These are phyloP conservation scores for Rachycentron canadum DNA, from an alignment of 2,797 vertebrate species.

Conservation along the genomic window DNA sequence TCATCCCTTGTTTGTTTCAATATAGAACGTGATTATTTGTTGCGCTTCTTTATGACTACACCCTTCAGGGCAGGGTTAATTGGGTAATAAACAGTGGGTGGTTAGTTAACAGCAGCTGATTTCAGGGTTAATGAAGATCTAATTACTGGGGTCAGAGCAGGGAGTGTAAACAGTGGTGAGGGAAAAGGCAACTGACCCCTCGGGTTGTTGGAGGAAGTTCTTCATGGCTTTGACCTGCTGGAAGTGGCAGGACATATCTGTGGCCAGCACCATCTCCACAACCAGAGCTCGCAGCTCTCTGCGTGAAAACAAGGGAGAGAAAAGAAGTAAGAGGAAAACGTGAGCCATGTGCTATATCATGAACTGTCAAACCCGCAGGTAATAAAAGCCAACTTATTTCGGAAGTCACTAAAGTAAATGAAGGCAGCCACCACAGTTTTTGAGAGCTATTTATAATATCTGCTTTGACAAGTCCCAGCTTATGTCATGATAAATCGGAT, in stretches of 20 bases:
- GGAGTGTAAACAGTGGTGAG: constrained; percentile 1
- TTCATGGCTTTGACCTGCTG: constrained; percentile 99
- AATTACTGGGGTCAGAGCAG: constrained; percentile 24
- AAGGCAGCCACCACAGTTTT: constrained; percentile 25
- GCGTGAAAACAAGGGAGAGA: constrained; percentile 31
- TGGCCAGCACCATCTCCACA: constrained; percentile 98
- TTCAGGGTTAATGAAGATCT: constrained; percentile 50
- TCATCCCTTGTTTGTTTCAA: constrained; percentile 20
- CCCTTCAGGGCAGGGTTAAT: constrained; percentile 55
- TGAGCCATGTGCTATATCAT: constrained; percentile 29
- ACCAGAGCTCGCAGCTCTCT: constrained; percentile 97
- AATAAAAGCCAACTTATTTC: constrained; percentile 37
- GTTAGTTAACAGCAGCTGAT: constrained; percentile 38
- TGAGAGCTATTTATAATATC: constrained; percentile 56
- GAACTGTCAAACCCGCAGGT: constrained; percentile 32
- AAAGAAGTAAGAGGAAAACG: constrained; percentile 4
- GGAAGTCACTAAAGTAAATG: constrained; percentile 44
- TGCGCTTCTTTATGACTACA: constrained; percentile 4
- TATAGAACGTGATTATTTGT: constrained; percentile 28
- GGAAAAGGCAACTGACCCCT: constrained; percentile 89
- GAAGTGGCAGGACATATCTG: constrained; percentile 99
- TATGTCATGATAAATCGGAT: constrained; percentile 25
- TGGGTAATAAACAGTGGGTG: constrained; percentile 57
- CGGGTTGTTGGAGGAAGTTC: constrained; percentile 95
- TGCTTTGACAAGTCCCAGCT: constrained; percentile 45